Conservation (phyloP, 2,888 invertebrate genomes). For the Hesperia comma region DNA sequence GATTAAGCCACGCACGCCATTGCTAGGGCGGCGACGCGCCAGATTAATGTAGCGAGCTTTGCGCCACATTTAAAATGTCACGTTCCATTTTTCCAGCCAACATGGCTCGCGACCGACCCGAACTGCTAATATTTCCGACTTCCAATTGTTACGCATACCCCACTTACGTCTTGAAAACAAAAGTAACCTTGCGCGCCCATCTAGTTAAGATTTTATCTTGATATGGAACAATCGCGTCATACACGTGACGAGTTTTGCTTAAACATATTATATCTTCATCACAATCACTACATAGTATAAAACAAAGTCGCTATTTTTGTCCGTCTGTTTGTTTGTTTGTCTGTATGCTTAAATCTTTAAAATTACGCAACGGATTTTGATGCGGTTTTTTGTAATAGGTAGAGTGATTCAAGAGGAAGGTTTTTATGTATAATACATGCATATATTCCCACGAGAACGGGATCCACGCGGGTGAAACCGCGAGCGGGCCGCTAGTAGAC, state of each 20-base stretch:
- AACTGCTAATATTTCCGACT: constrained; percentile 60
- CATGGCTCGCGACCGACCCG: constrained; percentile 65
- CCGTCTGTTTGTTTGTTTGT: too few species aligned
- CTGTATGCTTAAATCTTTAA: too few species aligned
- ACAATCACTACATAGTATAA: too few species aligned
- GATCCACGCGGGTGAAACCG: too few species aligned
- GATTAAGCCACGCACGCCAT: constrained; percentile 77
- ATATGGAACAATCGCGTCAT: constrained; percentile 48
- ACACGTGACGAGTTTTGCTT: constrained; percentile 48
- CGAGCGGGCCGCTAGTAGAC: too few species aligned
- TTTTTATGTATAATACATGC: too few species aligned
- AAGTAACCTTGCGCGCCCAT: constrained; percentile 32
- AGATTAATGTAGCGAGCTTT: constrained; percentile 81
- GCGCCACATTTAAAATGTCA: constrained; percentile 81
- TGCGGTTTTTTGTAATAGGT: too few species aligned
- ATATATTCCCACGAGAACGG: too few species aligned
- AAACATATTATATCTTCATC: constrained; percentile 5
- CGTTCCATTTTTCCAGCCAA: constrained; percentile 79
- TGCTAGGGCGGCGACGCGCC: constrained; percentile 77
- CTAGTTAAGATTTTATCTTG: constrained; percentile 22
- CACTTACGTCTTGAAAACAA: constrained; percentile 42
- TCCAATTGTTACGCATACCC: constrained; percentile 56
- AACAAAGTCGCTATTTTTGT: too few species aligned
- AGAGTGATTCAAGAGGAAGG: too few species aligned
- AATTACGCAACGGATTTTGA: too few species aligned